Conservation (phyloP, 2,888 invertebrate genomes). For the Thymelicus acteon region DNA sequence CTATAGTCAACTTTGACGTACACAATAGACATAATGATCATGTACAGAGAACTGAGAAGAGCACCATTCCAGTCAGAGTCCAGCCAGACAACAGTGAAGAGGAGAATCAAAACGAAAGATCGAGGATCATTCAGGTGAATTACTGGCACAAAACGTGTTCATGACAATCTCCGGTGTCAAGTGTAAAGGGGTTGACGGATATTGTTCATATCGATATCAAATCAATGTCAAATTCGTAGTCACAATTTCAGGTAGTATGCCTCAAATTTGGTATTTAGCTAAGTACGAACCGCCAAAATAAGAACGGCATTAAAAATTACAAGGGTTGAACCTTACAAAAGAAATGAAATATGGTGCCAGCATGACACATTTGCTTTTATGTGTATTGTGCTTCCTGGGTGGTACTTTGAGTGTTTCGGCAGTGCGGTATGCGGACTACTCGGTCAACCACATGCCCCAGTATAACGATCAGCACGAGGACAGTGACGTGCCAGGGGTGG, state of each 20-base stretch:
- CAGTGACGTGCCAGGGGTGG: conserved; percentile 32
- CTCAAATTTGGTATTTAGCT: conserved; percentile 48
- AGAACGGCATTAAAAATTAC: background rate
- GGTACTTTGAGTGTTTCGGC: conserved; percentile 50
- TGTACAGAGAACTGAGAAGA: no score
- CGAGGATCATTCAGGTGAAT: no score
- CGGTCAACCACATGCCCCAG: conserved; percentile 65
- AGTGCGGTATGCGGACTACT: conserved; percentile 63
- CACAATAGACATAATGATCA: no score
- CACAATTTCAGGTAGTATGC: conserved; percentile 60
- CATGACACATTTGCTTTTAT: conserved; percentile 42
- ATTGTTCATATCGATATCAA: background rate
- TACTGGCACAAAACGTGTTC: background rate
- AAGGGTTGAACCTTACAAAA: background rate
- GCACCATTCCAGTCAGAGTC: no score
- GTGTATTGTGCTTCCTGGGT: conserved; percentile 50
- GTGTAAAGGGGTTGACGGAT: background rate
- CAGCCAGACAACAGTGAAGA: no score
- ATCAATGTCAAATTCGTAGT: conserved; percentile 74
- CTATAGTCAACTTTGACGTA: no score
- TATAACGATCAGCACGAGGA: conserved; percentile 61
- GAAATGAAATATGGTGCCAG: background rate
- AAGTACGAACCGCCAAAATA: conserved; percentile 28
- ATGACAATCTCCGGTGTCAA: background rate
- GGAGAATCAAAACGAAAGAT: no score